Evolutionary conservation across 2,113 vertebrate species (phyloP), one percentile per base, ranked within the genome.

Genomic region (Polypterus senegalus): DNA sequence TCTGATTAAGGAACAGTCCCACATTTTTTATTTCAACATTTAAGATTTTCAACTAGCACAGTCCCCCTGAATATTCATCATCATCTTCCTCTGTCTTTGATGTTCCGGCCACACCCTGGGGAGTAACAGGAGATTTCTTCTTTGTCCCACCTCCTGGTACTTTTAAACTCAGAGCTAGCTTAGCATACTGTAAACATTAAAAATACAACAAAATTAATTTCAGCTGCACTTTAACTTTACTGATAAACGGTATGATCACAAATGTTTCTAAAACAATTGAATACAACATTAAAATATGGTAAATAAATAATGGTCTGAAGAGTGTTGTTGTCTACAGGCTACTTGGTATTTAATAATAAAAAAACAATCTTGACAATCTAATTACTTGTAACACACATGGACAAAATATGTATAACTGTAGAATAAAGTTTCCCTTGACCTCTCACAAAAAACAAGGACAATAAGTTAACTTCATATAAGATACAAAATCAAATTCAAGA

Each of bases 11-110:
- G 27, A 27, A 27, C 27, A 27, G 27, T 27, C 27, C 27, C 27
- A 27, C 27, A 27, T 27, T 27, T 27, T 27, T 27, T 27, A 27
- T 27, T 27, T 27, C 27, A 27, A 27, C 27, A 27, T 27, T 27
- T 27, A 27, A 27, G 1, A 27, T 27, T 27, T 27, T 27, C 27
- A 65, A 66, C 71, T 97, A 99, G 84, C 95, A 98, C 1, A 99
- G 79, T 57, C 96, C 95, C 60, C 95, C 92, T 43, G 92, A 92
- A n/a, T 97, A 98, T 48, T 98, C 94, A 3, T 94, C 92, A 1
- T 92, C 90, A 2, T 97, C 91, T 4, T 90, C 89, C 0, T 84
- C 82, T 61, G 71, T 76, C 2, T 79, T 71, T 0, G 80, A 73
- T 0, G 79, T 84, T 5, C 77, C 75, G 46, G 77, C 74, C 46